Base-by-base conservation (phyloP, 2,888 invertebrate species). In the Alentia gelatinosa region DNA sequence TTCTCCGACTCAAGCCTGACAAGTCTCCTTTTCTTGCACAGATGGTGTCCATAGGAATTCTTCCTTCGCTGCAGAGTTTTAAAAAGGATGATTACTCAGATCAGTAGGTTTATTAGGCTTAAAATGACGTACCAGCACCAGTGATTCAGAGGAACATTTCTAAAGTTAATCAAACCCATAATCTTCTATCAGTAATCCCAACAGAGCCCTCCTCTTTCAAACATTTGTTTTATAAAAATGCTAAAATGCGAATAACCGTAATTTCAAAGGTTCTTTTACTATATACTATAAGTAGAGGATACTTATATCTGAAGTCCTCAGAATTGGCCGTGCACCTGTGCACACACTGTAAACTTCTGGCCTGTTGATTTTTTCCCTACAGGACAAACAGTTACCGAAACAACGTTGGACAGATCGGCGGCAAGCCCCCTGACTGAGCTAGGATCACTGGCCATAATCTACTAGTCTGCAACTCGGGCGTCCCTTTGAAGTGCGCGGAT, bases 401-500 rank as follows among this genome's bases (percentile, higher is more conserved):
- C 68, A 30, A 4, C 68, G 12, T 30, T 19, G 68, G 12, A 26
- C 33, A 30, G 68, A 9, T 30, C 5, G 68, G 68, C 30, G 68
- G 68, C 68, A 68, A n/a, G 56, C n/a, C 68, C 12, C 30, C 30
- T 26, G 68, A 30, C 68, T 68, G 4, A 68, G 68, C 68, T 30
- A 30, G 68, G 68, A 68, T 68, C 68, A 68, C 3, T 30, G 26
- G 33, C 68, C 30, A 79, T 79, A 79, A 39, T 79, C 79, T 79
- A 79, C 79, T 79, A 9, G 37, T 79, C 79, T 15, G 39, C 79
- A 39, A 79, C 35, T 37, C 37, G 33, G 15, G 12, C n/a, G 47
- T 23, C 5, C 47, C 50, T 86, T 86, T 86, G 86, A 86, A 86
- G 86, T 86, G 86, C 1, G 86, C 42, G 33, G 47, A 30, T 86